Base-by-base conservation (phyloP, 2,797 vertebrate species). In the Microtus californicus region DNA sequence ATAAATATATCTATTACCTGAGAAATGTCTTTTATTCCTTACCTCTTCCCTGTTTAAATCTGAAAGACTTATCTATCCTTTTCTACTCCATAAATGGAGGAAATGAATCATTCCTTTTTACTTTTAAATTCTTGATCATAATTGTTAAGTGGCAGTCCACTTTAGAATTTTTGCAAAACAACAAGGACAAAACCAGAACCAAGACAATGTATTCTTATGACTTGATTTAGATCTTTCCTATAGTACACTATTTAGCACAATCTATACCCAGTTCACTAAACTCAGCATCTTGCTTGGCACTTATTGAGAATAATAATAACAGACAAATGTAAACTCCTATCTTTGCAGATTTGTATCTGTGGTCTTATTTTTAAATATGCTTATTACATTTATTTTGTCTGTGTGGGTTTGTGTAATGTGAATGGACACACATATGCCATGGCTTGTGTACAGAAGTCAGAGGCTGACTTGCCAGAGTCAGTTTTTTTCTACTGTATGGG, bases 11-110 rank as follows among this genome's bases (percentile, higher is more conserved):
- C 71, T 45, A 69, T 15, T 93, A 43, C 29, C 67, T 74, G 10
- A 78, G 48, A 90, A 69, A 93, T 40, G 82, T 19, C 59, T 92
- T 90, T 82, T 45, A 91, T 93, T 85, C 17, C 19, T 74, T 80
- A 90, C 37, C 12, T 59, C 31, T 54, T 77, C 34, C 3, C 37
- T 90, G 29, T 79, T 95, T 87, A 83, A 88, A 87, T 78, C 61
- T 74, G 71, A 51, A 59, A 81, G 71, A 2, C 17, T 17, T 40
- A 48, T 0, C 59, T 23, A 19, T 51, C 15, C 9, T 79, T 1
- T 23, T 21, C n/a, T 48, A 25, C 19, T 10, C 27, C 8, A n/a
- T 23, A n/a, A n/a, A n/a, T 61, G 54, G 45, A 88, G 65, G 77
- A 90, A 82, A 63, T 81, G 31, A 86, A n/a, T 74, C 23, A 40